Conservation (phyloP, 2,888 invertebrate species). For the Noctua janthe region DNA sequence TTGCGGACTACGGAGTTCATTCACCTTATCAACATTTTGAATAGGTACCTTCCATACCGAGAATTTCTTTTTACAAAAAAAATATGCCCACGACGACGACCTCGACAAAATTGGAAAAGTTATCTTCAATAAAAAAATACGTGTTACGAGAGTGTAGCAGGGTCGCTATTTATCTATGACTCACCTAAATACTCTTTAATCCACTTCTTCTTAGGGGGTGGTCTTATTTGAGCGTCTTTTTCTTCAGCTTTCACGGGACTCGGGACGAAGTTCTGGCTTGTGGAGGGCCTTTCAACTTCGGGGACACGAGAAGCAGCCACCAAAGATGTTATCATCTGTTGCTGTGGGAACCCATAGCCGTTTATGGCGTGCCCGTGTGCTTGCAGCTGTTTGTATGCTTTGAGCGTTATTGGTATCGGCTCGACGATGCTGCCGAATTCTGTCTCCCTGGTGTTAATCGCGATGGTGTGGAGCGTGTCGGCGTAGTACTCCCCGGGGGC, state of each 20-base stretch:
- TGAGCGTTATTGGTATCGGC: slow-evolving; percentile 84
- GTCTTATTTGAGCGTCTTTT: slow-evolving; percentile 78
- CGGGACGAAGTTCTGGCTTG: slow-evolving; percentile 70
- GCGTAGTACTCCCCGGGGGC: slow-evolving; percentile 81
- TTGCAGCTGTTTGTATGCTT: slow-evolving; percentile 81
- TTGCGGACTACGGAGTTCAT: slow-evolving; percentile 23
- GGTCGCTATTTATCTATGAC: slow-evolving; percentile 68
- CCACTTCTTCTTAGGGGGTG: slow-evolving; percentile 94
- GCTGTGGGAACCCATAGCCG: slow-evolving; percentile 78
- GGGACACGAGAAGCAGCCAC: slow-evolving; percentile 72
- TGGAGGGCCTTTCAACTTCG: slow-evolving; percentile 74
- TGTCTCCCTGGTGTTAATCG: slow-evolving; percentile 85
- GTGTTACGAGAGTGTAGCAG: slow-evolving; percentile 30
- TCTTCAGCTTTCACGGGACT: slow-evolving; percentile 75
- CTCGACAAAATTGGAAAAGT: slow-evolving; percentile 27
- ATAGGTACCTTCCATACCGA: slow-evolving; percentile 1
- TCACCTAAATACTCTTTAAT: slow-evolving; percentile 92
- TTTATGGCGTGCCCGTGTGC: slow-evolving; percentile 74
- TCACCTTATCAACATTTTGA: slow-evolving; percentile 7
- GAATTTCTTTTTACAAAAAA: slow-evolving; percentile 13
- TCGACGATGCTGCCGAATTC: slow-evolving; percentile 85
- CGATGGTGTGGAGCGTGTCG: slow-evolving; percentile 84
- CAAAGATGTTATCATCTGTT: slow-evolving; percentile 75
- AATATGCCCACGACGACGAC: slow-evolving; percentile 1
- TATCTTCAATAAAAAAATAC: slow-evolving; percentile 11